Evolutionary conservation across 2,888 invertebrate genomes (phyloP), one percentile per base, ranked within the genome.

Genomic region (Cerastis leucographa): DNA sequence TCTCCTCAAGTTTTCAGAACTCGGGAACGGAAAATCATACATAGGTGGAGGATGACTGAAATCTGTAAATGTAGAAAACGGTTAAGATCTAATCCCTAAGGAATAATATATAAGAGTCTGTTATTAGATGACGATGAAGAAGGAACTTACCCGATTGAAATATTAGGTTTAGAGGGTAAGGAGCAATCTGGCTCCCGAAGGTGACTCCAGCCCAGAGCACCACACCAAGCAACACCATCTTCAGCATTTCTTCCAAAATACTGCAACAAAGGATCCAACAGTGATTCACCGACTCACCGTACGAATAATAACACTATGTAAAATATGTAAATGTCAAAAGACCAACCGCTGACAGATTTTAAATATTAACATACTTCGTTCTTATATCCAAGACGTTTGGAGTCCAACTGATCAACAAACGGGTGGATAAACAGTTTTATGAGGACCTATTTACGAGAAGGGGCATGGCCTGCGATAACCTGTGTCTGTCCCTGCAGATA

Each of bases 1-100:
- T 81, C 91, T 94, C 84, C 90, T 96, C 77, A 97, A 86, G 89
- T 93, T 93, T 69, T 95, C 92, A 54, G 95, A 91, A 87, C 94
- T 96, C 70, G 97, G 97, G 85, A 96, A 97, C 46, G 97, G 97
- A 85, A 94, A 96, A 87, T 97, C 97, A 80, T 97, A 97, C 94
- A 95, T 93, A 2, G 97, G 97, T 35, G 96, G 96, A 71, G 96
- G 96, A 88, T 97, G 96, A 79, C 91, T 92, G 74, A 94, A 93
- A 89, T 96, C 97, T 97, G 92, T 5, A 92, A 93, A 61, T 70
- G 78, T 71, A 54, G 40, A 69, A 75, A 35, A 46, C 29, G 8
- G 5, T 71, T 74, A 61, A 68, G 9, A 64, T 11, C 4, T 1
- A 14, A 54, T 77, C 22, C 4, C 4, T 22, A 35, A 5, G 22